A percentile compares a stretch with the other conserved stretches of the same genome.
Conservation (phyloP, 2,888 invertebrate genomes). For the Calameuta filiformis region DNA sequence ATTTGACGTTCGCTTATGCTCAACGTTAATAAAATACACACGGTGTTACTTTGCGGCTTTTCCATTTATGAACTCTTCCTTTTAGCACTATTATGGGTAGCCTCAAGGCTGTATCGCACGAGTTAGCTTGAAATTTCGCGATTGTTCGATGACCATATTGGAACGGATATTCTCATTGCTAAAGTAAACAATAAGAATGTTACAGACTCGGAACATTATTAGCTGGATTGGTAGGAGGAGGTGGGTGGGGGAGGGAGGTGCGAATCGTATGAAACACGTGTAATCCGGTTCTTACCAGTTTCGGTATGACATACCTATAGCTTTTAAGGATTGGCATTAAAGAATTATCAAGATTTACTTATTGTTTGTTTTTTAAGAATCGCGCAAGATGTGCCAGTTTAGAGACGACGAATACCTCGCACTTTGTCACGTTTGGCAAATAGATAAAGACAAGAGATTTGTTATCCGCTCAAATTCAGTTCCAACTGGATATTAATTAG, state of each 20-base stretch:
- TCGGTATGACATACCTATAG: background rate
- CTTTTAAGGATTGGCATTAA: too few species aligned
- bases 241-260: background rate
- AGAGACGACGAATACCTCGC: background rate
- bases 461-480: constrained; percentile 16
- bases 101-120: background rate
- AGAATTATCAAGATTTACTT: too few species aligned
- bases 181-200: background rate
- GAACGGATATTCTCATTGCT: background rate
- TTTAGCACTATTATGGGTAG: background rate
- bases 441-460: background rate
- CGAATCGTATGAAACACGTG: background rate
- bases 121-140: background rate
- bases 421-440: too few species aligned
- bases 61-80: background rate
- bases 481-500: constrained; percentile 19
- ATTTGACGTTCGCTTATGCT: background rate
- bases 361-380: background rate
- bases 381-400: background rate
- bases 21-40: background rate
- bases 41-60: background rate
- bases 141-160: background rate
- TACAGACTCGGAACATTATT: background rate
- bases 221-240: background rate
- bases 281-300: background rate